Base-by-base conservation (phyloP, 2,797 vertebrate genomes). In the Gouania willdenowi region DNA sequence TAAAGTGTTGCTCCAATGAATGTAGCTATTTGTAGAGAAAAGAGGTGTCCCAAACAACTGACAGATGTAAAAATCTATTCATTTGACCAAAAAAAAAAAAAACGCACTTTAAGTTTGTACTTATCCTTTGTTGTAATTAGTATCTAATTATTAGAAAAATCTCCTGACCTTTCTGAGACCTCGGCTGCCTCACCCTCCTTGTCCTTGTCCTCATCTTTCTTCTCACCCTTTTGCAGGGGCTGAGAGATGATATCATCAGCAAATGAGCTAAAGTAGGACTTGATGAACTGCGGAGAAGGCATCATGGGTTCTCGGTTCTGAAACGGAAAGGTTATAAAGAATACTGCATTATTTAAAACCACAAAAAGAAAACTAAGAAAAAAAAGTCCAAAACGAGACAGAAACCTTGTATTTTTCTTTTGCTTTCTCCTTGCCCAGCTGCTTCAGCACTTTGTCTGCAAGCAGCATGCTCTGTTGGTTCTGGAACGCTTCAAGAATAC, bases 271-370 rank as follows among this genome's bases (percentile, higher is more conserved):
- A 99, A 99, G 85, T 99, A 99, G 38, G 95, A 97, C 75, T 99
- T 99, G 79, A 99, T 99, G 80, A 99, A 99, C 85, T 99, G 97
- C 55, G 97, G 97, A 2, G 97, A 99, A 34, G 97, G 95, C 97
- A 99, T 99, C 86, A 99, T 86, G 18, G 97, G 95, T 71, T 98
- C 97, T 21, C 97, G 93, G 77, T 95, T 99, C 97, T 99, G 75
- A 41, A 84, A 10, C 15, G n/a, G n/a, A n/a, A n/a, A n/a, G n/a
- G n/a, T n/a, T n/a, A n/a, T n/a, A n/a, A n/a, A n/a, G 9, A 17
- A 25, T 5, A 21, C 2, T 1, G 2, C 12, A 5, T 18, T 3
- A 9, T 30, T 12, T 28, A 10, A 13, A 3, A 3, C 14, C 2
- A 15, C 8, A 18, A 4, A 22, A 5, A 21, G 3, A 6, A 12